Evolutionary conservation across 2,888 invertebrate species (phyloP).

Genomic region (Alloscopus bannaensis): DNA sequence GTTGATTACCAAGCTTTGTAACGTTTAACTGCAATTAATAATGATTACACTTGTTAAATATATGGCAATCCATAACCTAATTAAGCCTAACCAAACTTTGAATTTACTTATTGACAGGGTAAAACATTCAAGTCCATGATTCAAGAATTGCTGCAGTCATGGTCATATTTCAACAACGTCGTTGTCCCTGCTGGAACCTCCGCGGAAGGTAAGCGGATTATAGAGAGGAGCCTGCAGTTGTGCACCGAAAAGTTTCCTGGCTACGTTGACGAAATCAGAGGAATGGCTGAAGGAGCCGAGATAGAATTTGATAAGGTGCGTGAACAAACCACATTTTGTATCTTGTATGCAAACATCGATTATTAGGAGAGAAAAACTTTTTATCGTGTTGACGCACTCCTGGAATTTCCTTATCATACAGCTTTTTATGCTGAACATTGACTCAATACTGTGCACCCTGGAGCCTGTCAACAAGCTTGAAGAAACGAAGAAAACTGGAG

Average conservation of each 20-base stretch:
- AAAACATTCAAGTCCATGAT: slow-evolving; percentile 86
- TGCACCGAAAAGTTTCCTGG: slow-evolving; percentile 86
- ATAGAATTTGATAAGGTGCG: slow-evolving; percentile 88
- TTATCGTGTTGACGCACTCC: too few relatives aligned
- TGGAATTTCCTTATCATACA: too few relatives aligned
- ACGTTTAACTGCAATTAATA: not conserved
- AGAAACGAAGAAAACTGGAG: slow-evolving; percentile 72
- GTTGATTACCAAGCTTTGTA: slow-evolving; percentile 74
- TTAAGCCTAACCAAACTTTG: not conserved
- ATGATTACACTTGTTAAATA: not conserved
- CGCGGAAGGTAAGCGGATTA: slow-evolving; percentile 82
- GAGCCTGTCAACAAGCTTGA: slow-evolving; percentile 76
- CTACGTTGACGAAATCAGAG: slow-evolving; percentile 88
- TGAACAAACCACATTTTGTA: not conserved
- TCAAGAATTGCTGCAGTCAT: slow-evolving; percentile 81
- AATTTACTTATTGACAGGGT: slow-evolving; percentile 80
- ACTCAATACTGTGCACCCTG: slow-evolving; percentile 83
- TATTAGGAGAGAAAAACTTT: too few relatives aligned
- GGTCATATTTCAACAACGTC: slow-evolving; percentile 81
- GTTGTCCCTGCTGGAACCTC: slow-evolving; percentile 85
- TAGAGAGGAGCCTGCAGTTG: slow-evolving; percentile 84
- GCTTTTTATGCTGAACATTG: slow-evolving; percentile 90
- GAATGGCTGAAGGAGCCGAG: slow-evolving; percentile 88
- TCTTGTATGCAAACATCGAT: too few relatives aligned
- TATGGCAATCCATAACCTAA: not conserved